Base-by-base conservation (phyloP, 2,797 vertebrate genomes). In the Periparus ater region DNA sequence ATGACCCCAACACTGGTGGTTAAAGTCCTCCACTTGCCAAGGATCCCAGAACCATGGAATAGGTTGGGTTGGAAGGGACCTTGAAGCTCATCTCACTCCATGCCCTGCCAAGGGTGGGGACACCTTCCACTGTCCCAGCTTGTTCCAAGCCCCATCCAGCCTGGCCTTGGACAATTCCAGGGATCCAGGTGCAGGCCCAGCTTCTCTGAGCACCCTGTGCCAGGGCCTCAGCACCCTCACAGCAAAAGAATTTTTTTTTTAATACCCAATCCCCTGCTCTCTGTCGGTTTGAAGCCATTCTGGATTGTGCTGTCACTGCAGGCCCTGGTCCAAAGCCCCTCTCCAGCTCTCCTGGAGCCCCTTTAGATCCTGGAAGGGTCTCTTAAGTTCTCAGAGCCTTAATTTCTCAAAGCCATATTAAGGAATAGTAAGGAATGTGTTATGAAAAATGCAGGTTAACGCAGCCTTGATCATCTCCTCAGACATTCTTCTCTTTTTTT, bases 101-200 rank as follows among this genome's bases (percentile, higher is more conserved):
- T 2, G 7, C 6, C 7, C 6, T 65, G 25, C 45, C n/a, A 7
- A 0, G 15, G 23, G 12, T 15, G 17, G 21, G 23, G 34, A 36
- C 34, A 36, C 2, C 4, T 77, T 4, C 40, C 13, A 19, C n/a
- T 17, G 0, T 4, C 4, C 40, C 47, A 42, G 8, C 11, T 0
- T 32, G 5, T 0, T 47, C 34, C 30, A 32, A 72, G 29, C 6
- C 13, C 4, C 0, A 0, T 27, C 51, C 73, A 66, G 0, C 34
- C 30, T 32, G 34, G 8, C 34, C 53, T 36, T 73, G 60, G 22
- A 9, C 53, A n/a, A 16, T 54, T 5, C 40, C 60, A 85, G 40
- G 11, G 73, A 32, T 72, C 66, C 36, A 50, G 72, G 21, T 3
- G 17, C 45, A 89, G 29, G 10, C 65, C 9, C 38, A 47, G 58